phyloP scores from a whole-genome alignment of 2,888 invertebrate species.

The Hypena proboscidalis region DNA sequence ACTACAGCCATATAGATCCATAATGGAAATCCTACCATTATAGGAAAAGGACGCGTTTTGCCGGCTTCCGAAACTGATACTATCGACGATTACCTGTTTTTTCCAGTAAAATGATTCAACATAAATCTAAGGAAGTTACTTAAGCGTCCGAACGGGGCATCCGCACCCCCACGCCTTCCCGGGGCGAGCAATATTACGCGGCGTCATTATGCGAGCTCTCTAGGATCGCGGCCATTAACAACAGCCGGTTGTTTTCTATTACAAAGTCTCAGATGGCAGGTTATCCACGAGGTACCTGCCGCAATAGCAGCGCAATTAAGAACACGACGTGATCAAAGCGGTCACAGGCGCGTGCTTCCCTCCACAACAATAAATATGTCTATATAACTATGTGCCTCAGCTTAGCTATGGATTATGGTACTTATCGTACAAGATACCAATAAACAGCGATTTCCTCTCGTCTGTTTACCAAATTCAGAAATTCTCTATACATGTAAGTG shows the following conservation, averaged over 20 bases:
- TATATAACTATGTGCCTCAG: conserved; percentile 26
- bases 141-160: conserved; percentile 27
- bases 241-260: conserved; percentile 50
- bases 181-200: conserved; percentile 41
- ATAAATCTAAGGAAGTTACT: conserved; percentile 42
- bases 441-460: no score
- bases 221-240: conserved; percentile 59
- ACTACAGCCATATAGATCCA: no score
- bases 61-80: conserved; percentile 15
- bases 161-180: conserved; percentile 50
- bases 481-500: no score
- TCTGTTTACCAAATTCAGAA: no score
- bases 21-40: no score
- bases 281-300: conserved; percentile 30
- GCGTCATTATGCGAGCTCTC: conserved; percentile 53
- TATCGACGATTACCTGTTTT: conserved; percentile 15
- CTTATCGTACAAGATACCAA: no score
- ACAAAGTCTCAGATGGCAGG: conserved; percentile 29
- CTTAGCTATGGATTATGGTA: no score
- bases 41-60: conserved; percentile 1
- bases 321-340: conserved; percentile 52
- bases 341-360: conserved; percentile 40
- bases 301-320: conserved; percentile 40
- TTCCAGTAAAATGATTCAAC: conserved; percentile 18
- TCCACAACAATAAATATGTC: conserved; percentile 40